Evolutionary conservation across 2,888 invertebrate genomes (phyloP).

Genomic region (Oligia latruncula): DNA sequence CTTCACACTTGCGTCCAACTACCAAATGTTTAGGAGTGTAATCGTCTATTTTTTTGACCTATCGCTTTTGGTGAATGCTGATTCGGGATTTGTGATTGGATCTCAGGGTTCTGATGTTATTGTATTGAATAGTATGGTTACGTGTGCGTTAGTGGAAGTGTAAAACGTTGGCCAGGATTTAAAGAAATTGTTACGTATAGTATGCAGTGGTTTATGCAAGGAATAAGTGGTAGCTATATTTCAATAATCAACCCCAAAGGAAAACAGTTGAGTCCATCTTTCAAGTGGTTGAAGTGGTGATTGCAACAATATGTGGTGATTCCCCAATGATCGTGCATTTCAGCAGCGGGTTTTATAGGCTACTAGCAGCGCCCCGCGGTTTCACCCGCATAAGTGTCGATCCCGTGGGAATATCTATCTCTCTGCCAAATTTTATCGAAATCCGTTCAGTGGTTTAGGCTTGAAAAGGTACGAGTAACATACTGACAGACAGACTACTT

Average conservation of each 20-base stretch:
- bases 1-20: slow-evolving; percentile 81
- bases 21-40: slow-evolving; percentile 72
- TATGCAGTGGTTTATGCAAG: not conserved
- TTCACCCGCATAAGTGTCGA: too few species aligned
- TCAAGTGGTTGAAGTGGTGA: slow-evolving; percentile 8
- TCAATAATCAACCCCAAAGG: not conserved
- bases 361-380: not conserved
- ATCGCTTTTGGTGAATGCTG: slow-evolving; percentile 36
- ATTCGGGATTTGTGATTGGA: slow-evolving; percentile 20
- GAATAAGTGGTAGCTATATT: not conserved
- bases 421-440: too few species aligned
- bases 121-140: not conserved
- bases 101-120: not conserved
- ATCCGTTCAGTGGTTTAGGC: too few species aligned
- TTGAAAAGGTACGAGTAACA: too few species aligned
- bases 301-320: slow-evolving; percentile 1
- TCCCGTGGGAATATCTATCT: too few species aligned
- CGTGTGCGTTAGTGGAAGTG: not conserved
- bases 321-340: slow-evolving; percentile 1
- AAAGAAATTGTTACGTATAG: not conserved
- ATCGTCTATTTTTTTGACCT: slow-evolving; percentile 71
- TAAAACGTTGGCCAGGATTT: not conserved
- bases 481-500: too few species aligned
- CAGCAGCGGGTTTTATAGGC: slow-evolving; percentile 9
- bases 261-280: not conserved